Evolutionary conservation across 2,888 invertebrate species (phyloP).

Genomic region (Diadegma fenestrale): DNA sequence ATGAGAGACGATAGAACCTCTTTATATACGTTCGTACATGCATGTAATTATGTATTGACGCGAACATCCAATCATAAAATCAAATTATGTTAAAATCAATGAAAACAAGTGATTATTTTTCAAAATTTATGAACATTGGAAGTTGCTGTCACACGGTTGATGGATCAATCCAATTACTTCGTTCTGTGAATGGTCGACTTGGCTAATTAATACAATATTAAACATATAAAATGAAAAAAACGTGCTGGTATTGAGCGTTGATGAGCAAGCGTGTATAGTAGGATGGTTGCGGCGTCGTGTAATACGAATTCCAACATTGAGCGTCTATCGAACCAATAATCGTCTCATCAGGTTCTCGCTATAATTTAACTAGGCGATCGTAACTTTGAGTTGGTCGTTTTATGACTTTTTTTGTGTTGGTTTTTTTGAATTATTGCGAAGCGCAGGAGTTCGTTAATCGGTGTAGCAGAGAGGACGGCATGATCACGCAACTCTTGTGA

Average conservation of each 20-base stretch:
- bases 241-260: not conserved
- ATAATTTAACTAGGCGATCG: constrained; percentile 10
- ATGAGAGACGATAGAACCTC: too few relatives aligned
- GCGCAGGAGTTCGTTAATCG: constrained; percentile 55
- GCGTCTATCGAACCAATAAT: constrained; percentile 43
- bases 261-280: not conserved
- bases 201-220: not conserved
- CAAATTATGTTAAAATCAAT: not conserved
- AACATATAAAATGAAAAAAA: not conserved
- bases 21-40: not conserved
- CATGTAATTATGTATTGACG: not conserved
- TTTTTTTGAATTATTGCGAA: constrained; percentile 52
- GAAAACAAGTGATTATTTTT: not conserved
- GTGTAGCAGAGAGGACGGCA: constrained; percentile 27
- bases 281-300: not conserved
- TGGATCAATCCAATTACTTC: not conserved
- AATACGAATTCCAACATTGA: not conserved
- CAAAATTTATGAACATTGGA: not conserved
- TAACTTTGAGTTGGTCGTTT: not conserved
- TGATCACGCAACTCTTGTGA: constrained; percentile 53
- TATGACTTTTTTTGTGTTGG: constrained; percentile 3
- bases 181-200: not conserved
- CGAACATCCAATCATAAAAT: too few relatives aligned
- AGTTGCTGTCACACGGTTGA: not conserved
- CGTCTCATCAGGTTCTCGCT: constrained; percentile 43